phyloP scores from a whole-genome alignment of 2,797 vertebrate genomes.

The Hoplostethus atlanticus region DNA sequence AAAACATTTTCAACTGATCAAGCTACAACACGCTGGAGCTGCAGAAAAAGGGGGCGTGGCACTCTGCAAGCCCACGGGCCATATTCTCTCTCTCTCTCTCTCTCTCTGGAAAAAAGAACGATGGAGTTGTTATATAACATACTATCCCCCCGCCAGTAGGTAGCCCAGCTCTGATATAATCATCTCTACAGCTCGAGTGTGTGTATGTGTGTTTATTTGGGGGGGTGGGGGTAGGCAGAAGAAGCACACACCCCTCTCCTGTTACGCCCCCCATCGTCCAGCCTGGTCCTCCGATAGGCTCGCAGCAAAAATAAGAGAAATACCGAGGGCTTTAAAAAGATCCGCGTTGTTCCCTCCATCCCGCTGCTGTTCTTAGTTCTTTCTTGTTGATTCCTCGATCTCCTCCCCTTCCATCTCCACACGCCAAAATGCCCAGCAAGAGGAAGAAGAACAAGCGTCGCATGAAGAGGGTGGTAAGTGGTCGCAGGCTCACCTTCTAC shows the following conservation, averaged over 20 bases:
- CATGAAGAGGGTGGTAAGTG: constrained; percentile 82
- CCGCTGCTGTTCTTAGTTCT: constrained; percentile 28
- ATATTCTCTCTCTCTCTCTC: not conserved
- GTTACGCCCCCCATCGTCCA: constrained; percentile 62
- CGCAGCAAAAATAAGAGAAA: constrained; percentile 56
- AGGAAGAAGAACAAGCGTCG: constrained; percentile 85
- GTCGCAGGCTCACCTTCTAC: constrained; percentile 13
- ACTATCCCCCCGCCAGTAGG: constrained; percentile 23
- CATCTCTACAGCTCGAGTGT: constrained; percentile 44
- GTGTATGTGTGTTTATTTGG: not conserved
- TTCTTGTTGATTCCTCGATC: not conserved
- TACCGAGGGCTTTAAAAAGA: constrained; percentile 72
- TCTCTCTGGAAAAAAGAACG: not conserved
- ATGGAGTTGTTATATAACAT: constrained; percentile 62
- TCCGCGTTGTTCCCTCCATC: constrained; percentile 26
- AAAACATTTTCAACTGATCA: constrained; percentile 15
- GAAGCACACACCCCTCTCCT: constrained; percentile 5
- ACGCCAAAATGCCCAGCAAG: constrained; percentile 82
- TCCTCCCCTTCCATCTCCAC: constrained; percentile 9
- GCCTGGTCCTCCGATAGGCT: constrained; percentile 66
- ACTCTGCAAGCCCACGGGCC: not conserved
- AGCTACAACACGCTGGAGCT: no score
- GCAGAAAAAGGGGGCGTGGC: constrained; percentile 33
- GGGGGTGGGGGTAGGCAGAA: not conserved
- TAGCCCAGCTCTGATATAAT: constrained; percentile 25